Base-by-base conservation (phyloP, 2,888 invertebrate genomes). In the Ceraclea dissimilis region DNA sequence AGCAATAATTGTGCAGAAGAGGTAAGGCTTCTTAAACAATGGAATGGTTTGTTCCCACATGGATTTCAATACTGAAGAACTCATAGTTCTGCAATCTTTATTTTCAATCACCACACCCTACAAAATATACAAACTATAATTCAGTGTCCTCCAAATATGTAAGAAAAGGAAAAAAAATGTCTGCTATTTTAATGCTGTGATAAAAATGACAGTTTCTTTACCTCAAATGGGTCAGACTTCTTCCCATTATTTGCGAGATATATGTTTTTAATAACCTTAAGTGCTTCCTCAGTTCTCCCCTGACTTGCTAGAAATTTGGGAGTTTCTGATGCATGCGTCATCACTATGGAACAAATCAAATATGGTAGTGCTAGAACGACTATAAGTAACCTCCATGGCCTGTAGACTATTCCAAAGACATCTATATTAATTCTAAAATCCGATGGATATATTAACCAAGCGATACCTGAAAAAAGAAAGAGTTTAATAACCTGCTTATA, bases 331-430 rank as follows among this genome's bases (percentile, higher is more conserved):
- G 85, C 76, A 47, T 75, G 73, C 6, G 76, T 66, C 13, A 85
- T 70, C 13, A 83, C 74, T 0, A 82, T 39, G 0, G 84, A 78
- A 0, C 83, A 80, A 1, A 85, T 50, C 0, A 85, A 65, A 64
- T 84, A 83, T 0, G 90, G 83, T 2, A 86, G 34, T 0, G 83
- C 80, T 57, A 86, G 80, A 0, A 84, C 69, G 0, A 86, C 76
- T 2, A 91, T 70, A 57, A 89, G 81, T 4, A 90, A 67, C 5
- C 91, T 76, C 92, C 92, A 92, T 0, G 90, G 85, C 33, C 83
- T 79, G 66, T 84, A 83, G 0, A 69, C 67, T 58, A 88, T 72
- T 51, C 72, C 76, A 43, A 83, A 67, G 52, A 79, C 67, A 0
- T 67, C 61, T n/a, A 77, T 71, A 0, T 74, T 70, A 2, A 74